Evolutionary conservation across 2,888 invertebrate genomes (phyloP), one percentile per base, ranked within the genome.

Genomic region (Amphipoea lucens): DNA sequence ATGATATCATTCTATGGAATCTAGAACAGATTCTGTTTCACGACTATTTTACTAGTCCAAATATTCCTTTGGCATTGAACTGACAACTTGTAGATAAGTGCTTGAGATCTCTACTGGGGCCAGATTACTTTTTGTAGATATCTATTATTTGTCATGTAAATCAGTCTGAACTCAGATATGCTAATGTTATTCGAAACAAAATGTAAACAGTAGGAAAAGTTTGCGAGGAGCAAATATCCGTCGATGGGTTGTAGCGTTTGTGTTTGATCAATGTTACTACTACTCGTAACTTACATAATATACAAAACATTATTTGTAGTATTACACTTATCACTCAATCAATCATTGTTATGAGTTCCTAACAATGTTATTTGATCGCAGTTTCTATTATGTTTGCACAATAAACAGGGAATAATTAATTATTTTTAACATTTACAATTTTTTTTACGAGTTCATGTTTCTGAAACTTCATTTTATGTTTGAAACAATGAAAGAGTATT

Each of bases 201-300:
- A 73, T 77, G 79, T 87, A 72, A 79, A 81, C 69, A 80, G 66
- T 76, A 62, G 60, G 9, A 48, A 74, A 65, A 51, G 66, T 68
- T 77, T 80, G 73, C 45, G 57, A 62, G 54, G 60, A 76, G 77
- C 69, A 77, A 80, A 80, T 76, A 79, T 11, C 40, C 57, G 78
- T 74, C 54, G 73, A 74, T 69, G 36, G 75, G 60, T 74, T 65
- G 77, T 73, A 76, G 72, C 73, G 66, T 45, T 75, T 60, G 63
- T 78, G 82, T 88, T 88, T 89, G 87, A 88, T 88, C 88, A 81
- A 88, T 88, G 85, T 83, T 82, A 74, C 72, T 81, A 73, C 63
- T 78, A 29, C 29, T 29, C 29, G 29, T 29, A 40, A 62, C 73
- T 82, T 78, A 88, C 57, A 80, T 82, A 86, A 88, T 82, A 54